Evolutionary conservation across 2,113 vertebrate genomes (phyloP), one percentile per base, ranked within the genome.

Genomic region (Dipodomys ordii): DNA sequence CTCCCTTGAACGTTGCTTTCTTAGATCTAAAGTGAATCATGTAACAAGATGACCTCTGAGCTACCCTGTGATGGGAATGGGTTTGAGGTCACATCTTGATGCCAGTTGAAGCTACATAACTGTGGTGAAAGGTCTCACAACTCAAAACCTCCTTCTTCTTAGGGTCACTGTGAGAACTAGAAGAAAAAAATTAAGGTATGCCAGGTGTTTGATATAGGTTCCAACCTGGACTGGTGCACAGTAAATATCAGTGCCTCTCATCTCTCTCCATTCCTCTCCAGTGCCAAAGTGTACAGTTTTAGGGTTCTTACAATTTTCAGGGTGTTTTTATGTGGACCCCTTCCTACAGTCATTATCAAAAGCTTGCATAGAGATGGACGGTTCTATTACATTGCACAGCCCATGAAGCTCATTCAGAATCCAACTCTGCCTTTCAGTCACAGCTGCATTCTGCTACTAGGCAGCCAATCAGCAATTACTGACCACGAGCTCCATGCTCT

Each of bases 351-450:
- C 60, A 49, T 84, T 25, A 76, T 22, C 22, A 23, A 30, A 57
- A 28, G 7, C 83, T 22, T 39, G 2, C 19, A 2, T 6, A 35
- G 18, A 72, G 10, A 30, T 28, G 16, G 46, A 82, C 23, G 39
- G 2, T 60, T 88, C 67, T 44, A 19, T 22, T 72, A 28, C 13
- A 3, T 39, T 20, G 11, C 23, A 44, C 6, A 53, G 76, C 27
- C 20, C 22, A 83, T 76, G 84, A 93, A 60, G 35, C 23, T 28
- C 22, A 74, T 39, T 89, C 84, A 71, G 68, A 95, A 32, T 18
- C 71, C 32, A 76, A 23, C n/a, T 57, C 44, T 88, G 76, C 19
- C 67, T 82, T 67, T 46, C 9, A 20, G 11, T 60, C 72, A 80
- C 0, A 30, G 20, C 1, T n/a, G 27, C 23, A 12, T 35, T 69